Evolutionary conservation across 1,140 invertebrate genomes (phyloP), one percentile per base, ranked within the genome.

Genomic region (Drosophila tropicalis): DNA sequence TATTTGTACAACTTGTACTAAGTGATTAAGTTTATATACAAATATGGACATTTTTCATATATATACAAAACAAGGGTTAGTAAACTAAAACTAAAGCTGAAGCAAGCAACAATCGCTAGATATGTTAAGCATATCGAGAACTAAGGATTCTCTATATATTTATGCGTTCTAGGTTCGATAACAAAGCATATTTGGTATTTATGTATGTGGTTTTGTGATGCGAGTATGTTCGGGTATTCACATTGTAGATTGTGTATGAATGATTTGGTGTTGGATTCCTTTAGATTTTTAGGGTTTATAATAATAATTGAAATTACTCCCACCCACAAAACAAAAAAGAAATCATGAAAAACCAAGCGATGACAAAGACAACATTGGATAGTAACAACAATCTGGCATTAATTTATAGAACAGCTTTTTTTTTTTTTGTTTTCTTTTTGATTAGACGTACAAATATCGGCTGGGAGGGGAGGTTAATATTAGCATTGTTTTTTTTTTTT

Each of bases 81-180:
- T 68, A 41, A 66, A 70, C 67, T 71, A 55, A 83, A 71, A 70
- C 64, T 71, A 55, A 83, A 71, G 72, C 83, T 71, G 57, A 83
- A 71, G 72, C 83, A 87, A 77, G 84, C 84, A 87, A 65, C 39
- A 72, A 70, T 67, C 41, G 32, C 13, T 65, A 62, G 13, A 40
- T 62, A 63, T 74, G 41, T 62, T 34, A 76, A 19, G 65, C 72
- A 68, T 62, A 58, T 29, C 47, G 10, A 69, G 4, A 76, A 57
- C 29, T 65, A 47, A 44, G 19, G 39, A 47, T 25, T n/a, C 44
- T 63, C 10, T 34, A 57, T 62, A 67, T 36, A 54, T 60, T 36
- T 39, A 39, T 39, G 66, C 67, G 55, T 64, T 81, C 61, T 68
- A 72, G 51, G 44, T 68, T 67, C 76, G 44, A 79, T 51, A 69